A percentile compares a stretch with the other conserved stretches of the same genome.
Evolutionary conservation across 37 sponge, comb jelly and placozoan species (phyloP).

Genomic region (Spongia lamella): DNA sequence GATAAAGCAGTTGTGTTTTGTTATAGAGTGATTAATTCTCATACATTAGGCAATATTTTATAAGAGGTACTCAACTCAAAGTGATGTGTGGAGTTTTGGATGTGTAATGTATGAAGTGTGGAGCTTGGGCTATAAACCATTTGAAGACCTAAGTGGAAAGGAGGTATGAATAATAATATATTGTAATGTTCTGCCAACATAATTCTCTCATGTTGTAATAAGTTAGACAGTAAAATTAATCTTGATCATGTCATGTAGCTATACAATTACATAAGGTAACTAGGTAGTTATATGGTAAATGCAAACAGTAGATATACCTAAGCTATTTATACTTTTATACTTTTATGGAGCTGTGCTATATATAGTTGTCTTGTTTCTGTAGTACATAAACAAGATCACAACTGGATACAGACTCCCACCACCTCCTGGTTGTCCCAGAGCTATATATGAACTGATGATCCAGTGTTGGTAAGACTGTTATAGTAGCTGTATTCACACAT

Average conservation of each 20-base stretch:
- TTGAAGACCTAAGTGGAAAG: not conserved
- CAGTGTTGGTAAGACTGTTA: slow-evolving; percentile 8
- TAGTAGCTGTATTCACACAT: too few species aligned
- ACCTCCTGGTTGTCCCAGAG: slow-evolving; percentile 18
- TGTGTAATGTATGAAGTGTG: slow-evolving; percentile 13
- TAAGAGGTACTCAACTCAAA: slow-evolving; percentile 6
- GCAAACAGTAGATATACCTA: too few species aligned
- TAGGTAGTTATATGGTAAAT: too few species aligned
- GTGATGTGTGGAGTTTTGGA: slow-evolving; percentile 21
- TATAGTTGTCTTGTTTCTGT: not conserved
- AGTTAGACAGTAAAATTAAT: too few species aligned
- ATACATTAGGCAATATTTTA: not conserved
- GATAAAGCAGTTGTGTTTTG: too few species aligned
- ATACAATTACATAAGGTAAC: too few species aligned
- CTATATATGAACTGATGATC: slow-evolving; percentile 1
- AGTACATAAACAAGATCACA: not conserved
- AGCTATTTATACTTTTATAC: too few species aligned
- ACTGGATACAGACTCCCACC: slow-evolving; percentile 13
- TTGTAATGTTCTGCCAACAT: too few species aligned
- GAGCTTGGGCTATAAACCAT: slow-evolving; percentile 1
- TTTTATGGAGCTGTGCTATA: too few species aligned
- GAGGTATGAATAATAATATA: not conserved
- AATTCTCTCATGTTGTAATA: too few species aligned
- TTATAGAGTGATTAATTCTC: too few species aligned
- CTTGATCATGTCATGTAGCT: too few species aligned